Evolutionary conservation across 2,797 vertebrate species (phyloP), one percentile per base, ranked within the genome.

Genomic region (Sorex maritimensis): DNA sequence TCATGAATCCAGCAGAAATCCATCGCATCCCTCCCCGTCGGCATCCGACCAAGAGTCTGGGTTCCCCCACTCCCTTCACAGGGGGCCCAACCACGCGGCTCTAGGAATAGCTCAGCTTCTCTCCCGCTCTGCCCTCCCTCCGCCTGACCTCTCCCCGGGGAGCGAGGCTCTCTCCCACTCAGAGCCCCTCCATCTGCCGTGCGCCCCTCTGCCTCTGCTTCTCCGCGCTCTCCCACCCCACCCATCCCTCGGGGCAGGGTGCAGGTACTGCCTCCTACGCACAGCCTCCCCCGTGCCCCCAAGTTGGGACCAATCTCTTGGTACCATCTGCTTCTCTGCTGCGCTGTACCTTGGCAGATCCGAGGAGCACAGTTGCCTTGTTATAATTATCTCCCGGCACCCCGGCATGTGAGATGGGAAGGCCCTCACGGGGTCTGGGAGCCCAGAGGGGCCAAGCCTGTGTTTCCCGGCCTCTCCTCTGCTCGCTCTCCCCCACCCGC

Each of bases 261-360:
- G 52, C 61, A 85, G 46, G 41, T 86, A 75, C 75, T 75, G 38
- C 77, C 71, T 28, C 72, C 72, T 23, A 78, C 49, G 34, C 2
- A 17, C 6, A 67, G 55, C 67, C 79, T 73, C 49, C 23, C 55
- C 68, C 44, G 17, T 7, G 13, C 34, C 52, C n/a, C 73, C 74
- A 73, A 73, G 84, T 15, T 88, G 85, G 85, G 80, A 30, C 74
- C 55, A 24, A 24, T 74, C 69, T 81, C 68, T 72, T 75, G 13
- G 23, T 21, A 7, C 86, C 69, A 24, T 89, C 46, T 81, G 86
- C 46, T 85, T 63, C 68, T 49, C 0, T 58, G 58, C 15, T 41
- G 55, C 83, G 58, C 52, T 67, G n/a, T 88, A 81, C 68, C 74
- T 63, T 83, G 81, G 46, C 68, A 92, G 61, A 58, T n/a, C 26